Conservation (phyloP, 2,113 vertebrate genomes). For the Ictidomys tridecemlineatus region DNA sequence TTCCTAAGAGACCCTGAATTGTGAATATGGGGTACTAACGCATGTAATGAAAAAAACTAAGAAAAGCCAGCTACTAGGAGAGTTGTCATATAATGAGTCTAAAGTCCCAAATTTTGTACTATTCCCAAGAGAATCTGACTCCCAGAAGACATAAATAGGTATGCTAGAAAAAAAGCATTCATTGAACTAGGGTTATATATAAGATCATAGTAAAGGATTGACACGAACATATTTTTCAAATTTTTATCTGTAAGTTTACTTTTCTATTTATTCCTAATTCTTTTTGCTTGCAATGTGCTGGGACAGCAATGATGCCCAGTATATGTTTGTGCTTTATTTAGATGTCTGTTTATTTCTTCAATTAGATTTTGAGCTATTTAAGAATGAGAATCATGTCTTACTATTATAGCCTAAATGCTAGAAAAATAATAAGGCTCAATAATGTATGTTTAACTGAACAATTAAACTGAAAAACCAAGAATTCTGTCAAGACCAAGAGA, state of each 20-base stretch:
- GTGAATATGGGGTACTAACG: neutral
- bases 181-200: neutral
- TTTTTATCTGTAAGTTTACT: neutral
- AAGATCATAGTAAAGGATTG: neutral
- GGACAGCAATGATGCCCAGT: neutral
- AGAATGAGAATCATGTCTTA: neutral
- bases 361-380: neutral
- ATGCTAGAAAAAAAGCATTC: neutral
- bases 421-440: neutral
- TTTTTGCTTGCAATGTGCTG: neutral
- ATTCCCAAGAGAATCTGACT: neutral
- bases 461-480: constrained; percentile 5
- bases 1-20: neutral
- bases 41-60: neutral
- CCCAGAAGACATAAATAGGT: neutral
- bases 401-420: neutral
- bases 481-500: neutral
- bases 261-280: neutral
- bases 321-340: neutral
- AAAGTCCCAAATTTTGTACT: neutral
- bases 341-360: neutral
- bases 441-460: constrained; percentile 15
- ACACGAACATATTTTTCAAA: neutral
- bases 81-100: neutral
- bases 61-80: neutral